phyloP scores from a whole-genome alignment of 2,888 invertebrate genomes.

The Tubiluchus corallicola region DNA sequence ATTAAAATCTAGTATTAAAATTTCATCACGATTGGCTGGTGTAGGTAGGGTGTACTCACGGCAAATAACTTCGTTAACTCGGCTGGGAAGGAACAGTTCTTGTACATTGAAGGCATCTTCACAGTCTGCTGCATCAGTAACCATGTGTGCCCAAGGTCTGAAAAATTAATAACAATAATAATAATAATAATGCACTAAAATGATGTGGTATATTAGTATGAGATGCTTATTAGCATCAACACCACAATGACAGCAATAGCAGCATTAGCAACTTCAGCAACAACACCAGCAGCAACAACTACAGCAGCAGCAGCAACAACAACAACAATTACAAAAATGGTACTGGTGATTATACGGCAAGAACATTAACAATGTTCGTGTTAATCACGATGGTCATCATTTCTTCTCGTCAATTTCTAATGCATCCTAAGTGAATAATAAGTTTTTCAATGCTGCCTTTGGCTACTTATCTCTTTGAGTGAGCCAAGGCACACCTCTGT shows the following conservation, averaged over 20 bases:
- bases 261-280: constrained; percentile 11
- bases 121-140: constrained; percentile 14
- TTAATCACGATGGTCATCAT: too few relatives aligned
- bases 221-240: constrained; percentile 11
- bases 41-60: constrained; percentile 11
- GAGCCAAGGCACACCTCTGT: too few relatives aligned
- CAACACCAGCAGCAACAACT: constrained; percentile 5
- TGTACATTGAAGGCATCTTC: constrained; percentile 12
- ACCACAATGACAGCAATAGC: constrained; percentile 6
- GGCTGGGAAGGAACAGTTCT: constrained; percentile 11
- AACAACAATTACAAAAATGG: not conserved
- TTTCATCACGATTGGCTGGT: constrained; percentile 7
- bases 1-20: constrained; percentile 10
- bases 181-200: too few relatives aligned
- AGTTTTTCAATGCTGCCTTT: too few relatives aligned
- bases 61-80: constrained; percentile 14
- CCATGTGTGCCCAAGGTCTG: constrained; percentile 16
- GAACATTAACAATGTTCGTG: too few relatives aligned
- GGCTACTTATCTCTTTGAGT: too few relatives aligned
- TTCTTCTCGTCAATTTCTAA: too few relatives aligned
- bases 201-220: too few relatives aligned
- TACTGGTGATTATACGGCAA: not conserved
- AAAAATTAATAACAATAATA: constrained; percentile 13
- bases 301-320: constrained; percentile 4
- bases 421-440: too few relatives aligned